A percentile compares a stretch with the other conserved stretches of the same genome.
Conservation (phyloP, 2,888 invertebrate genomes). For the Drosophila anceps region DNA sequence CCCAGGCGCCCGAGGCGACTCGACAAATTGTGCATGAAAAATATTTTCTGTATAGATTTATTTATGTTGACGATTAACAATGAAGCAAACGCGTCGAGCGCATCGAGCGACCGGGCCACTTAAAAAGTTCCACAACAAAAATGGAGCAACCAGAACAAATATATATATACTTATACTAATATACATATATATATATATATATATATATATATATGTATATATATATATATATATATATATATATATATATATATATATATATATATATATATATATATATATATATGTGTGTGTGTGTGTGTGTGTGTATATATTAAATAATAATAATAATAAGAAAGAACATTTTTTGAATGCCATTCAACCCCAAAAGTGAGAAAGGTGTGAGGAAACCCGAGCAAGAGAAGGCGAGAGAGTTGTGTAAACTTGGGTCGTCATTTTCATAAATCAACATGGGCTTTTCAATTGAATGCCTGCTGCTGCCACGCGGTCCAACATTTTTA, state of each 20-base stretch:
- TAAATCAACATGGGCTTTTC: conserved; percentile 75
- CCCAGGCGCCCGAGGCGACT: conserved; percentile 12
- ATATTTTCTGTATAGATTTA: conserved; percentile 64
- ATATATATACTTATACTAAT: too few species aligned
- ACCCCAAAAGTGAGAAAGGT: conserved; percentile 24
- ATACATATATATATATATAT: not conserved
- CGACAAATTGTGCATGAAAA: conserved; percentile 70
- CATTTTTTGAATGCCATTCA: conserved; percentile 33
- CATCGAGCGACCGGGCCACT: conserved; percentile 30
- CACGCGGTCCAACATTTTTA: conserved; percentile 46
- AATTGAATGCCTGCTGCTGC: conserved; percentile 54
- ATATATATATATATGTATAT: too few species aligned
- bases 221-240: too few species aligned
- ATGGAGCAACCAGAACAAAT: not conserved
- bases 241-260: too few species aligned
- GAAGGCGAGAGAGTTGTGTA: conserved; percentile 24
- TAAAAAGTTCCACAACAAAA: conserved; percentile 48
- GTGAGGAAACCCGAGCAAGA: conserved; percentile 7
- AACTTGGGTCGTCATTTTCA: conserved; percentile 68
- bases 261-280: too few species aligned
- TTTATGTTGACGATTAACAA: conserved; percentile 75
- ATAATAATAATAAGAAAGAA: not conserved
- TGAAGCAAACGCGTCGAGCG: conserved; percentile 13
- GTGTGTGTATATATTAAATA: not conserved
- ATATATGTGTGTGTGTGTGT: too few species aligned